Base-by-base conservation (phyloP, 2,113 vertebrate species). In the Taxidea taxus region DNA sequence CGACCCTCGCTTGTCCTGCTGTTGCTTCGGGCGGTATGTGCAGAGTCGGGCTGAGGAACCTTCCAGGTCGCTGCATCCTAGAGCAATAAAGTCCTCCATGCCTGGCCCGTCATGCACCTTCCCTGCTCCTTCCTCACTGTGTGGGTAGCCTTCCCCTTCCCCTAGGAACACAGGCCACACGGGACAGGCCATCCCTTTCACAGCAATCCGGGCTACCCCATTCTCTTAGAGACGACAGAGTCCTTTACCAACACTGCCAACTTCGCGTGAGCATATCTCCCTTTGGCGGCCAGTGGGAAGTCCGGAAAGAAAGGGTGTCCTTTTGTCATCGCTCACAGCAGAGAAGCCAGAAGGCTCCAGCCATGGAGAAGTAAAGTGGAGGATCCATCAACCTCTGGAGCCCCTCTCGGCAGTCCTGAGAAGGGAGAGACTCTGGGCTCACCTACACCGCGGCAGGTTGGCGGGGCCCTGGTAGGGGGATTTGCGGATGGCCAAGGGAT, bases 401-500 rank as follows among this genome's bases (percentile, higher is more conserved):
- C 10, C 84, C 51, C 21, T 34, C 51, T 23, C 29, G 31, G n/a
- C 70, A 20, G 51, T 44, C 13, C 31, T 20, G 4, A 20, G 44
- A 54, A 27, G 25, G 18, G 18, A 8, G 14, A 86, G 12, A 14
- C 62, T 1, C 54, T 27, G 39, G 39, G 44, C 56, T 56, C 20
- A 25, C n/a, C 34, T 1, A 14, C 2, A 12, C 23, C 4, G 6
- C 14, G 0, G 9, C 25, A 4, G 25, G 1, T 2, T n/a, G 16
- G 2, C 23, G 4, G 6, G n/a, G 20, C 56, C 14, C 14, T 9
- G 6, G 4, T 37, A 13, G 6, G 21, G 34, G 4, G 78, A 2
- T 29, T 56, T 47, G 72, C 25, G 23, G 10, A 74, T 49, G 42
- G 16, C 44, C 54, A 90, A 58, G 49, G 6, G 25, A 3, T 9